A percentile compares a stretch with the other conserved stretches of the same genome.
phyloP scores from a whole-genome alignment of 2,888 invertebrate species.

The Scelioninae gen. 1 region DNA sequence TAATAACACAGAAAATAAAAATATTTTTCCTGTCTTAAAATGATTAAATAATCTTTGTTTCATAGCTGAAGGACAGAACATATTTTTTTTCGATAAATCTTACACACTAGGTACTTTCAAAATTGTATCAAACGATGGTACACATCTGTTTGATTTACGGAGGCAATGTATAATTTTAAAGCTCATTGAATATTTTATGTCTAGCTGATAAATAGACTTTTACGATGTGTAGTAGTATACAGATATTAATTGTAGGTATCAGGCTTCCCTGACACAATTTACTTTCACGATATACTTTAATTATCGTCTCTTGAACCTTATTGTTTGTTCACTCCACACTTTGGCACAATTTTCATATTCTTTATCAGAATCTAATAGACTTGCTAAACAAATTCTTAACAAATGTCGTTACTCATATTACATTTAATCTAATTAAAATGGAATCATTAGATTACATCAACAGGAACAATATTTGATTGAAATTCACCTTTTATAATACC shows the following conservation, averaged over 20 bases:
- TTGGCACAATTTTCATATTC: constrained; percentile 54
- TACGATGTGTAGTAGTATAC: constrained; percentile 56
- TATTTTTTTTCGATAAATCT: constrained; percentile 15
- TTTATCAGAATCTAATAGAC: neutral
- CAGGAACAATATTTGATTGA: no score
- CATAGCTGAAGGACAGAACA: no score
- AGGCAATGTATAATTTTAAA: constrained; percentile 65
- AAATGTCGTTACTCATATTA: no score
- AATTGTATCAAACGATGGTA: constrained; percentile 56
- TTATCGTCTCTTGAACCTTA: constrained; percentile 43
- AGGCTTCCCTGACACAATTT: constrained; percentile 40
- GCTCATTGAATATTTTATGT: constrained; percentile 62
- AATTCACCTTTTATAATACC: no score
- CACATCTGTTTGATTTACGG: constrained; percentile 48
- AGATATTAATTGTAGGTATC: constrained; percentile 50
- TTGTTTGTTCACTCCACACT: constrained; percentile 34
- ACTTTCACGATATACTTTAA: constrained; percentile 55
- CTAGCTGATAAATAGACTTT: constrained; percentile 65
- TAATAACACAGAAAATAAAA: no score
- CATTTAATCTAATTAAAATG: neutral
- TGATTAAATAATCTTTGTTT: no score
- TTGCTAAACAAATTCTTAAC: no score
- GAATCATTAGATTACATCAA: no score
- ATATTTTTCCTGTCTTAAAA: no score
- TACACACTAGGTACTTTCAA: constrained; percentile 64